Base-by-base conservation (phyloP, 2,797 vertebrate species). In the Enteromius argenteus region DNA sequence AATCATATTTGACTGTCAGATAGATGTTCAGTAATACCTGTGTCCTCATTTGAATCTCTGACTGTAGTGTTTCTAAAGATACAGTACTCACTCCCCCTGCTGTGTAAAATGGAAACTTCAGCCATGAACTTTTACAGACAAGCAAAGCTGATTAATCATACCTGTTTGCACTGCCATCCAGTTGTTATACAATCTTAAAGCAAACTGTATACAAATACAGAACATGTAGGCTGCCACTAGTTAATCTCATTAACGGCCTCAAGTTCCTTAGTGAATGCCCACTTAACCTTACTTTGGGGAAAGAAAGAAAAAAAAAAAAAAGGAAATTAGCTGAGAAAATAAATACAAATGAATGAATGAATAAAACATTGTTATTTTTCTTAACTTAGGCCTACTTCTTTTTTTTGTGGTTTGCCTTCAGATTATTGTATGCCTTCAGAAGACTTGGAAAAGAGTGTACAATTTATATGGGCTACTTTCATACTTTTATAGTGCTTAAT, bases 1-100 rank as follows among this genome's bases (percentile, higher is more conserved):
- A 71, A 60, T 60, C 15, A 21, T 37, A 39, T 30, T 27, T 58
- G 23, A 56, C 3, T 27, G 35, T 14, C 5, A 13, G 39, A 37
- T 14, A 66, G 42, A 66, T 49, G 1, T 46, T 23, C 3, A 17
- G 27, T 4, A 27, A 51, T 68, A 27, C 35, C 8, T 27, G n/a
- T 37, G 53, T 49, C 2, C 6, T 13, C 15, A 3, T 30, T 39
- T 60, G 6, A 32, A 46, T 81, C 10, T 53, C 19, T 11, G 5
- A 15, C 11, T 62, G 27, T 35, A 35, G 4, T 15, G 14, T 73
- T 82, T 82, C 44, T 71, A 30, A 53, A 64, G 80, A 51, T 71
- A 79, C 58, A 44, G 39, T 66, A 79, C 75, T 84, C 49, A 77
- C 66, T 80, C 86, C 88, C 84, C 72, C 88, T 87, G 72, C 75